Evolutionary conservation across 2,797 vertebrate species (phyloP), one percentile per base, ranked within the genome.

Genomic region (Trachurus trachurus): DNA sequence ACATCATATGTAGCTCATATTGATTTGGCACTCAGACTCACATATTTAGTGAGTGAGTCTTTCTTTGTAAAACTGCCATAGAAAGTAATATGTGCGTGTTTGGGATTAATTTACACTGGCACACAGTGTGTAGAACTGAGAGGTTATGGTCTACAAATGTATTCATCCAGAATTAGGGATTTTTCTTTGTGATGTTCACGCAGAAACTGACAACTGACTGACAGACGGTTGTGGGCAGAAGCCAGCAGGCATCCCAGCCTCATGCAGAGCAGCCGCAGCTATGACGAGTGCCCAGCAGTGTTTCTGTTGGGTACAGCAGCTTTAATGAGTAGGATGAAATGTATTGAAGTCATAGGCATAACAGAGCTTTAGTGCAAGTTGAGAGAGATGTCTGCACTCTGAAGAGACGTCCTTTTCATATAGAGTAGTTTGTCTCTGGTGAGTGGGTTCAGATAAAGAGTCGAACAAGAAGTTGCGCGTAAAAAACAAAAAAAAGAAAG

Each of bases 301-400:
- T 53, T 66, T 64, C 68, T 57, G 58, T 42, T 42, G 76, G 26
- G n/a, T 58, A 31, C 58, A 21, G 59, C 17, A 31, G 59, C 52
- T 71, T 73, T 87, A 86, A 86, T 73, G 66, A 89, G 39, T 8
- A 6, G 50, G 34, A 19, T 71, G 62, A 83, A 66, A 82, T 69
- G 40, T 42, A 44, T 56, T n/a, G 34, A 74, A 56, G 56, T 56
- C 81, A 52, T 71, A 76, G 47, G 44, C 65, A 52, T 60, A 17
- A 64, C 37, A 29, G 60, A 71, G 53, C 42, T 31, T 15, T 71
- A 67, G 64, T 76, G 74, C 59, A 60, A 56, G 59, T 22, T 47
- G 60, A 76, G 68, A 72, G 62, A 42, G 62, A 42, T 16, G 47
- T 39, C 34, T 26, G 65, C 12, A 1, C 34, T 29, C 29, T 15